phyloP scores from a whole-genome alignment of 2,797 vertebrate species.

The Monodelphis domestica region DNA sequence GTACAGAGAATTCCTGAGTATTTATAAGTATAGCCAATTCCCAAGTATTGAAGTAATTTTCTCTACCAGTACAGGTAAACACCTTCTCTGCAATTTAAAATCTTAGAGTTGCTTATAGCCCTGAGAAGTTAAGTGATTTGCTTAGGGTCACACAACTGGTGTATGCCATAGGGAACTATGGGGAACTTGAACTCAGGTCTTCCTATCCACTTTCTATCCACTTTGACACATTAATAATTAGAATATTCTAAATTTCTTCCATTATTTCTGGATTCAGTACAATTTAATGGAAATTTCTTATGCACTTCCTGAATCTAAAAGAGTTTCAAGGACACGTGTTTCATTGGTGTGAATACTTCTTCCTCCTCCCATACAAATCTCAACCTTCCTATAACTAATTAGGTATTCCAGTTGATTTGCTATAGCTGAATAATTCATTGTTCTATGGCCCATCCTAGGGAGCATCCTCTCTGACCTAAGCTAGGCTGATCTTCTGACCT shows the following conservation, averaged over 20 bases:
- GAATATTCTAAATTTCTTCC: neutral
- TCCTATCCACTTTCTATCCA: no score
- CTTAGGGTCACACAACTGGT: neutral
- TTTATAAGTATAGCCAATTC: neutral
- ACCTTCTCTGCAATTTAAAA: neutral
- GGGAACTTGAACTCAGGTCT: neutral
- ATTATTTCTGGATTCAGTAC: neutral
- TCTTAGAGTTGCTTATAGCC: neutral
- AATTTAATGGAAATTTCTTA: neutral
- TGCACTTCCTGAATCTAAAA: neutral
- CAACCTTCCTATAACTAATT: neutral
- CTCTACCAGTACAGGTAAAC: neutral
- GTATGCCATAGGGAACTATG: neutral
- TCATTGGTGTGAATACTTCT: neutral
- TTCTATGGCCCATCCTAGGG: neutral
- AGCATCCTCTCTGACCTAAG: neutral
- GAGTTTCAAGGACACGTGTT: neutral
- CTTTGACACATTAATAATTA: neutral
- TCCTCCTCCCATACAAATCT: neutral
- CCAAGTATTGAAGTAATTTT: neutral
- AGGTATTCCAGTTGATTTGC: neutral
- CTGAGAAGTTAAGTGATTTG: neutral
- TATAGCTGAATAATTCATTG: neutral
- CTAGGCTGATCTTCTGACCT: neutral
- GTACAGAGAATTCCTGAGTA: neutral